Evolutionary conservation across 2,888 invertebrate species (phyloP).

Genomic region (Erynnis tages): DNA sequence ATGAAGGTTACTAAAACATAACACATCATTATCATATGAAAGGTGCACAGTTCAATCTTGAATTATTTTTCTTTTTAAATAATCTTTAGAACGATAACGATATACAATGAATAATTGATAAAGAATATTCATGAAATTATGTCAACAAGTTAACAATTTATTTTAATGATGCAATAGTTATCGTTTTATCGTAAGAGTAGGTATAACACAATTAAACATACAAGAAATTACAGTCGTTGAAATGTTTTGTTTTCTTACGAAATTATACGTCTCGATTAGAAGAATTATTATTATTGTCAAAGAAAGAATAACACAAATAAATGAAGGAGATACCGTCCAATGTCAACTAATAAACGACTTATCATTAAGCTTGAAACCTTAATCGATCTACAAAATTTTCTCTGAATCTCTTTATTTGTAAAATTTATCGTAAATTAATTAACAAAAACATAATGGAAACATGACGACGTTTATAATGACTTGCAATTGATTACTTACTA

Average conservation of each 20-base stretch:
- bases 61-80: not conserved
- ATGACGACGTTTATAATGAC: not conserved
- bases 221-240: too few relatives aligned
- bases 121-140: not conserved
- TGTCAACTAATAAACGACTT: too few relatives aligned
- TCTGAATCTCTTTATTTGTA: too few relatives aligned
- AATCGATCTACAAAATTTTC: too few relatives aligned
- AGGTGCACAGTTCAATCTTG: constrained; percentile 4
- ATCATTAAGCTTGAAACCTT: too few relatives aligned
- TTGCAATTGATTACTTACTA: not conserved
- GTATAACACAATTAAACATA: too few relatives aligned
- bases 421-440: not conserved
- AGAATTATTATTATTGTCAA: too few relatives aligned
- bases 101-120: not conserved
- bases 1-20: constrained; percentile 32
- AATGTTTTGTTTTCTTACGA: too few relatives aligned
- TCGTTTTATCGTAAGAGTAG: too few relatives aligned
- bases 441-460: not conserved
- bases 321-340: too few relatives aligned
- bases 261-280: too few relatives aligned
- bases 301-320: too few relatives aligned
- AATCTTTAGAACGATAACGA: not conserved
- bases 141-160: not conserved
- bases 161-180: not conserved
- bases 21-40: constrained; percentile 25